Evolutionary conservation across 2,113 vertebrate genomes (phyloP), one percentile per base, ranked within the genome.

Genomic region (Anser brachyrhynchus): DNA sequence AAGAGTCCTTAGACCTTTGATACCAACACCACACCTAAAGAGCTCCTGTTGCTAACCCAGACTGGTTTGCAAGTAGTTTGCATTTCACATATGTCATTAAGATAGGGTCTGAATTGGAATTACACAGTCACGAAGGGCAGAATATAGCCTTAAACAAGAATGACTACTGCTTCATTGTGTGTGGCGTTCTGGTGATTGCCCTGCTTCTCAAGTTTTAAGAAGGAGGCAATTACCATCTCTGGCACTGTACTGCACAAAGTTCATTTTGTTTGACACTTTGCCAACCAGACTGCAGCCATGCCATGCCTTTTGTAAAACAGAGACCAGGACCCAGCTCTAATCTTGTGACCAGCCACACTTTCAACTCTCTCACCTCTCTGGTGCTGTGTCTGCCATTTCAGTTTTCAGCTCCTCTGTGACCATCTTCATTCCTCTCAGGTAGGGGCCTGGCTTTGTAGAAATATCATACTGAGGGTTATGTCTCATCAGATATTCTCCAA

Each of bases 401-500:
- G 83, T 25, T 86, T 98, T 98, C 64, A 98, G 95, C 41, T 98
- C 77, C 55, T 98, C 95, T 0, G 81, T 81, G 29, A 98, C 96
- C 29, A 88, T 74, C 69, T 90, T 95, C 96, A 98, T 89, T 64
- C 97, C 98, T 39, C 93, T 97, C 84, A 96, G 59, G 87, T 98
- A 98, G 0, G 96, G 97, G 87, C 93, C 72, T 54, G 96, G 87
- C 21, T 78, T 44, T 51, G 86, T 31, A 15, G 92, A 72, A 82
- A 78, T 55, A 20, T 66, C 37, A 19, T 95, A 94, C 64, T 61
- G 67, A 72, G 98, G 97, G 81, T 98, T 98, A 37, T 98, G 96
- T 88, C 98, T 98, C 98, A 98, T 98, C 96, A 98, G 96, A 67
- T 98, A 97, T 81, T 98, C 98, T 37, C 96, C 98, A 87, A 98